Evolutionary conservation across 1,140 invertebrate species (phyloP).

Genomic region (Asobara japonica): DNA sequence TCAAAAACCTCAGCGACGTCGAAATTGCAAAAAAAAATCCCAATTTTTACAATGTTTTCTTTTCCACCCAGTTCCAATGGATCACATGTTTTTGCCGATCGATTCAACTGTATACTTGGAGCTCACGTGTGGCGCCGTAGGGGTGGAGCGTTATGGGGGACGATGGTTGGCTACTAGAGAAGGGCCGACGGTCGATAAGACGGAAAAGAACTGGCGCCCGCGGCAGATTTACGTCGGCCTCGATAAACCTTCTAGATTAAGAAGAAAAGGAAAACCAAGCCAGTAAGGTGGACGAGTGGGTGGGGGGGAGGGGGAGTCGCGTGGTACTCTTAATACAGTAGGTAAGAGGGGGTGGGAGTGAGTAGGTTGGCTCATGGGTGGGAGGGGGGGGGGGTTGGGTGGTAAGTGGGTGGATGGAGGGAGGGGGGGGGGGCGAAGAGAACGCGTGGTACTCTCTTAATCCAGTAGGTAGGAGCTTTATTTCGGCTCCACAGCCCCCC

Average conservation of each 20-base stretch:
- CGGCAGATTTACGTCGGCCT: constrained; percentile 56
- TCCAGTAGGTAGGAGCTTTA: constrained; percentile 34
- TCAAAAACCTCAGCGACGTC: too few relatives aligned
- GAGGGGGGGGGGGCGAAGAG: constrained; percentile 17
- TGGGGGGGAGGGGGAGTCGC: constrained; percentile 20
- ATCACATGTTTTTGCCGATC: not conserved
- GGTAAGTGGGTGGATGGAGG: constrained; percentile 25
- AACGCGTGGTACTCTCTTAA: constrained; percentile 33
- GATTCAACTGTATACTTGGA: not conserved
- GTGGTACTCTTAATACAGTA: constrained; percentile 35
- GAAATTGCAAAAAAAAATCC: not conserved
- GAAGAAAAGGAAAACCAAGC: constrained; percentile 36
- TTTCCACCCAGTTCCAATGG: not conserved
- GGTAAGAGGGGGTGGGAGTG: too few relatives aligned
- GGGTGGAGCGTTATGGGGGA: not conserved
- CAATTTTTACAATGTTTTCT: too few relatives aligned
- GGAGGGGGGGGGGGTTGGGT: constrained; percentile 19
- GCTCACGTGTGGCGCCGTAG: constrained; percentile 10
- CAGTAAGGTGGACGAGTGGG: constrained; percentile 27
- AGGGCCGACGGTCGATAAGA: constrained; percentile 52
- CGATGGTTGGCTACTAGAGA: constrained; percentile 20
- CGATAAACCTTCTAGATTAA: constrained; percentile 59
- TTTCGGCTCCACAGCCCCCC: constrained; percentile 19
- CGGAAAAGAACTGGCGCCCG: constrained; percentile 40
- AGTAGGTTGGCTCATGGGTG: constrained; percentile 25